Conservation (phyloP, 64 coral and sea anemone species). For the Trachythela sp. region DNA sequence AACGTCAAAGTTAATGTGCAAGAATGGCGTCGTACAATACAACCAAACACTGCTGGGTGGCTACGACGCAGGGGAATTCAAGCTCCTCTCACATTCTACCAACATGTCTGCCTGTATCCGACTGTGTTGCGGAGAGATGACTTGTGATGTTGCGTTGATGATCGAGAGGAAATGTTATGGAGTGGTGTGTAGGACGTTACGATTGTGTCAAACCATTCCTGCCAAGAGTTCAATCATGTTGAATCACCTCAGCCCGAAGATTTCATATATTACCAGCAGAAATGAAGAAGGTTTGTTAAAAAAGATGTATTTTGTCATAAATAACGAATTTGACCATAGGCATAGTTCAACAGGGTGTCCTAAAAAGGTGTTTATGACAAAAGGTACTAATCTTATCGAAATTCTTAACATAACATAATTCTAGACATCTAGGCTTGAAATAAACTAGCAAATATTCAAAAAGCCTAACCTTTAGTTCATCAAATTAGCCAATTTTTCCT, state of each 20-base stretch:
- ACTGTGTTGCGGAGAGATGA: slow-evolving; percentile 74
- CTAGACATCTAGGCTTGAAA: no score
- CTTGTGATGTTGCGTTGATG: slow-evolving; percentile 93
- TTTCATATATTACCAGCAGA: slow-evolving; percentile 90
- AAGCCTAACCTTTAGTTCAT: no score
- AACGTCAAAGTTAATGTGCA: slow-evolving; percentile 82
- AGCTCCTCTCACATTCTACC: slow-evolving; percentile 64
- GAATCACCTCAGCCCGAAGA: slow-evolving; percentile 63
- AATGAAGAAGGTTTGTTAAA: slow-evolving; percentile 78
- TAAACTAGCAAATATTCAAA: no score
- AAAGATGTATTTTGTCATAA: no score
- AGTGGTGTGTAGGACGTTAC: slow-evolving; percentile 70
- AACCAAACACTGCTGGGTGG: slow-evolving; percentile 86
- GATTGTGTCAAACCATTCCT: slow-evolving; percentile 60
- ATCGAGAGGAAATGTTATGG: slow-evolving; percentile 94
- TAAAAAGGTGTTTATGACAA: no score
- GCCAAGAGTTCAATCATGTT: slow-evolving; percentile 72
- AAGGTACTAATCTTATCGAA: no score
- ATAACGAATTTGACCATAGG: no score
- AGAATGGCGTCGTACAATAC: slow-evolving; percentile 70
- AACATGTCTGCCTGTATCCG: slow-evolving; percentile 94
- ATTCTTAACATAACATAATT: no score
- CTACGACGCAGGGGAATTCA: slow-evolving; percentile 84
- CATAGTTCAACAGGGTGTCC: no score
- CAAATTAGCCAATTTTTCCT: no score